Conservation (phyloP, 2,797 vertebrate species). For the Momotus momota region DNA sequence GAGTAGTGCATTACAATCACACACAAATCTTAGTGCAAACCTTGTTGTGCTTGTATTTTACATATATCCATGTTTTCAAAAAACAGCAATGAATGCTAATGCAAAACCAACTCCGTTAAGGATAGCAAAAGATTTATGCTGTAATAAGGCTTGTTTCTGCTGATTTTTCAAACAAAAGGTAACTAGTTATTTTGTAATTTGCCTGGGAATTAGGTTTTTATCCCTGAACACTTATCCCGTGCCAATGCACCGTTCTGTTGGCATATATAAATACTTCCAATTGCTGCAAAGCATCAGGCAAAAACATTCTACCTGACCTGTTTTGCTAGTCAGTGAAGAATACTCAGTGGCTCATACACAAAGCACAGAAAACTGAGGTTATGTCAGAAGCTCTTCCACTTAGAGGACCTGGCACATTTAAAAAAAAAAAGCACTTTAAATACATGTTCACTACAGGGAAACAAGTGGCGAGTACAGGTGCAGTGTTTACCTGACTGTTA, state of each 20-base stretch:
- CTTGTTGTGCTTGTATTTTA: constrained; percentile 80
- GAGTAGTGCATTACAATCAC: constrained; percentile 81
- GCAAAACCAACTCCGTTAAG: constrained; percentile 66
- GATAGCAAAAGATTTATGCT: constrained; percentile 50
- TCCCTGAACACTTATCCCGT: constrained; percentile 31
- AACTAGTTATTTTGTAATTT: constrained; percentile 18
- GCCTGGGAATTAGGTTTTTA: constrained; percentile 15
- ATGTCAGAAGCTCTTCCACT: constrained; percentile 55
- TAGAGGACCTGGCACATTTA: constrained; percentile 40
- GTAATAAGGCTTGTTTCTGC: constrained; percentile 64
- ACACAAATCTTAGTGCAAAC: constrained; percentile 81
- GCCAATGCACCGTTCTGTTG: constrained; percentile 14
- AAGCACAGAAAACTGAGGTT: constrained; percentile 10
- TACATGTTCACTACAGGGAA: background rate
- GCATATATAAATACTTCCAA: constrained; percentile 53
- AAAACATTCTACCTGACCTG: constrained; percentile 50
- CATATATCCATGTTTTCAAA: constrained; percentile 63
- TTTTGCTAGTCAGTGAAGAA: constrained; percentile 51
- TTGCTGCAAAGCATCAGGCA: constrained; percentile 62
- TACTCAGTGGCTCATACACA: constrained; percentile 49
- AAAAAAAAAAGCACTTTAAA: background rate
- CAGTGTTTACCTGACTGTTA: constrained; percentile 16
- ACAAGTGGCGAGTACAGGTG: background rate
- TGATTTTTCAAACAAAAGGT: constrained; percentile 63
- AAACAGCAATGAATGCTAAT: constrained; percentile 67